Conservation (phyloP, 2,797 vertebrate species). For the Adelosebastes latens region DNA sequence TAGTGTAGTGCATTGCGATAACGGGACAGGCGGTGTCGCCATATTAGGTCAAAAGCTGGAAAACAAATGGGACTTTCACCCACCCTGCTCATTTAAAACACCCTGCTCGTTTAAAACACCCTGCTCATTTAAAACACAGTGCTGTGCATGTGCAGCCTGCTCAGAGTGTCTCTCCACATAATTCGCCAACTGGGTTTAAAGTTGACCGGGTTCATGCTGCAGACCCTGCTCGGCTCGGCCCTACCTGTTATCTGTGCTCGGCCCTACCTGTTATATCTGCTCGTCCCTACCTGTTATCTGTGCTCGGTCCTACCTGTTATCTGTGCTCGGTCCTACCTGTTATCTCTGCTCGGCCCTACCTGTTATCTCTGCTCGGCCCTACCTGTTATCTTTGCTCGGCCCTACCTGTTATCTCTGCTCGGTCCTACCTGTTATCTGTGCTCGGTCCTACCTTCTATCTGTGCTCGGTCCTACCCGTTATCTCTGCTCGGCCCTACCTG, state of each 20-base stretch:
- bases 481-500: rapidly evolving
- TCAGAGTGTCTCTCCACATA: background rate
- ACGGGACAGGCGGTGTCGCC: slow-evolving; percentile 70
- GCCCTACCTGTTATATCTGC: too few relatives aligned
- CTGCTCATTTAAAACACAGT: background rate
- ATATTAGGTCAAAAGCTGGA: slow-evolving; percentile 61
- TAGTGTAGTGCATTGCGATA: slow-evolving; percentile 30
- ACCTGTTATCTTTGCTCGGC: too few relatives aligned
- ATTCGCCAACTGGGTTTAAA: slow-evolving; percentile 14
- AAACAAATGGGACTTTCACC: slow-evolving; percentile 14
- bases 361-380: too few relatives aligned
- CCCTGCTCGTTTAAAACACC: background rate
- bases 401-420: too few relatives aligned
- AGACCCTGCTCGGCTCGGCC: background rate
- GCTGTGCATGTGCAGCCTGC: background rate
- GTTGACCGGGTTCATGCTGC: slow-evolving; percentile 55
- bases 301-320: too few relatives aligned
- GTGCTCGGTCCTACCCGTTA: too few relatives aligned
- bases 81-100: background rate
- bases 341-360: too few relatives aligned
- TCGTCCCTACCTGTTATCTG: too few relatives aligned
- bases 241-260: too few relatives aligned
- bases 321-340: too few relatives aligned
- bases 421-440: too few relatives aligned
- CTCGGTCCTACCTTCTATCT: too few relatives aligned